These are phyloP conservation scores for Pasiphila rectangulata DNA, from an alignment of 2,888 invertebrate genomes.

Conservation along the genomic window DNA sequence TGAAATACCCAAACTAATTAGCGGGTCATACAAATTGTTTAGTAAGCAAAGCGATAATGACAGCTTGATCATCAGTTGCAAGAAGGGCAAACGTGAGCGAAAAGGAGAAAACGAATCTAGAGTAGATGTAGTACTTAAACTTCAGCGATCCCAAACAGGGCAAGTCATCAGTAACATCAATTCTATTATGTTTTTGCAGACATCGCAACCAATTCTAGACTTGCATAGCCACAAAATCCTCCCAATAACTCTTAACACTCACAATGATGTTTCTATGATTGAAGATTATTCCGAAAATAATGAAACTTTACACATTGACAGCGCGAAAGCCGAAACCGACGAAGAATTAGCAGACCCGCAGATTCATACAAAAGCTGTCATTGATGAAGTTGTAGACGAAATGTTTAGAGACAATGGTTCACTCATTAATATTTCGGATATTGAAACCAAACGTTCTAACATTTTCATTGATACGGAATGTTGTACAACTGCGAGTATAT, in stretches of 20 bases:
- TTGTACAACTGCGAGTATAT: neutral
- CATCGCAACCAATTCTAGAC: conserved; percentile 36
- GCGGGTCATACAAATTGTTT: conserved; percentile 55
- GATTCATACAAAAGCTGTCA: neutral
- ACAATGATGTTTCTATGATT: conserved; percentile 1
- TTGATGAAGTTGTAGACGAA: conserved; percentile 14
- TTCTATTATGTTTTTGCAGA: conserved; percentile 58
- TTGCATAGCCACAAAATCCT: conserved; percentile 24
- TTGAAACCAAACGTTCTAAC: conserved; percentile 25
- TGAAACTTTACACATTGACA: conserved; percentile 8
- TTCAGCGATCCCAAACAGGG: conserved; percentile 54
- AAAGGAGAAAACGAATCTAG: conserved; percentile 39
- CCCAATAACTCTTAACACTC: conserved; percentile 28
- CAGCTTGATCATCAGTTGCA: conserved; percentile 58
- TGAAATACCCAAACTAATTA: conserved; percentile 62
- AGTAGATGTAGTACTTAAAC: conserved; percentile 57
- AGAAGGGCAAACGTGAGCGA: conserved; percentile 39
- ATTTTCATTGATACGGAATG: conserved; percentile 21
- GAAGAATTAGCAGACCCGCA: neutral
- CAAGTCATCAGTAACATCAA: conserved; percentile 57
- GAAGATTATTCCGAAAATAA: conserved; percentile 7
- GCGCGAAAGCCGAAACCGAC: conserved; percentile 1
- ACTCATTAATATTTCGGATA: conserved; percentile 10
- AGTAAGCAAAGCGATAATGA: conserved; percentile 52
- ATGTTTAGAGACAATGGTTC: conserved; percentile 7